These are phyloP conservation scores for Tiliacea aurago DNA, from an alignment of 2,888 invertebrate species.

Conservation along the genomic window DNA sequence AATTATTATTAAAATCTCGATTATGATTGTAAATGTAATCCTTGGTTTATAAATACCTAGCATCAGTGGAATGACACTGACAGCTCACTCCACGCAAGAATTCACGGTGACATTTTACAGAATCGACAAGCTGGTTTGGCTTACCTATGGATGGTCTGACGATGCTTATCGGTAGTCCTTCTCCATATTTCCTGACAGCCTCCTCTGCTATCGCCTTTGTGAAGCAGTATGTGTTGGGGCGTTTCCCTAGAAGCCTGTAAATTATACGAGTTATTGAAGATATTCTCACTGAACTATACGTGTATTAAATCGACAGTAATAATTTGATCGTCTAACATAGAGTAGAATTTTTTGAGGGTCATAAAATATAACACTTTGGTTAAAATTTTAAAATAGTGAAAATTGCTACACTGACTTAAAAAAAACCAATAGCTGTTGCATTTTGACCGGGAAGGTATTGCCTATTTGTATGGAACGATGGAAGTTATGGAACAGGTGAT, in stretches of 20 bases:
- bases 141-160: constrained; percentile 96
- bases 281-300: not conserved
- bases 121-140: not conserved
- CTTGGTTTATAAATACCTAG: no score
- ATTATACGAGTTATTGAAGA: constrained; percentile 9
- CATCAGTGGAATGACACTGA: no score
- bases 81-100: no score
- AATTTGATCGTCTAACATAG: no score
- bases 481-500: not conserved
- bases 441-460: not conserved
- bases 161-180: constrained; percentile 94
- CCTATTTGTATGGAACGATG: not conserved
- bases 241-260: constrained; percentile 92
- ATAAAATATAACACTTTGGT: not conserved
- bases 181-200: constrained; percentile 92
- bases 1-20: no score
- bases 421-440: not conserved
- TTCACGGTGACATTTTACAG: no score
- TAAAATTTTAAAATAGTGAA: not conserved
- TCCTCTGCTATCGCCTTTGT: constrained; percentile 97
- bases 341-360: not conserved
- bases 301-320: not conserved
- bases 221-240: constrained; percentile 97
- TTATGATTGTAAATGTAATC: no score
- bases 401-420: not conserved